Conservation (phyloP, 2,888 invertebrate species). For the Drosophila macrothrix region DNA sequence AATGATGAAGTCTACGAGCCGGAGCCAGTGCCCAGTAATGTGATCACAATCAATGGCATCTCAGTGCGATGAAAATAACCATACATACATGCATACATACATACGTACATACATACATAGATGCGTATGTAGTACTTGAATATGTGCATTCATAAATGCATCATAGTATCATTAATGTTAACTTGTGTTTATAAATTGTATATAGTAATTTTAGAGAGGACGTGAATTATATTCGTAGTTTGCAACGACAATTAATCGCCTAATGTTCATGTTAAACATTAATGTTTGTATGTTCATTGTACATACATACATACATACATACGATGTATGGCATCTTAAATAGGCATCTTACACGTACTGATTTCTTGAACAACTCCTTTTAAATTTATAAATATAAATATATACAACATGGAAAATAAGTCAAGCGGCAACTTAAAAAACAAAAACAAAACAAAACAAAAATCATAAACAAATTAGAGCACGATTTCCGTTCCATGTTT, state of each 20-base stretch:
- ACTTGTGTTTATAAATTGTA: slow-evolving; percentile 57
- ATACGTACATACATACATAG: slow-evolving; percentile 1
- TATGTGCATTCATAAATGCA: slow-evolving; percentile 1
- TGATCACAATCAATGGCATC: slow-evolving; percentile 95
- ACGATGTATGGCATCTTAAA: neutral
- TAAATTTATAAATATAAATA: neutral
- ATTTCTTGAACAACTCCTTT: slow-evolving; percentile 24
- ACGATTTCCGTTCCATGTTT: slow-evolving; percentile 56
- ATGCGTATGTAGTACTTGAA: neutral
- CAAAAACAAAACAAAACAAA: slow-evolving; percentile 1
- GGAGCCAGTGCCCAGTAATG: slow-evolving; percentile 85
- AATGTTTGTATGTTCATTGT: slow-evolving; percentile 6
- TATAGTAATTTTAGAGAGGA: slow-evolving; percentile 47
- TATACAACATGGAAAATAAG: slow-evolving; percentile 30
- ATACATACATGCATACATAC: slow-evolving; percentile 4
- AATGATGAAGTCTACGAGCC: slow-evolving; percentile 87
- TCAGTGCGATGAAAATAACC: slow-evolving; percentile 88
- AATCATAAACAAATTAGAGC: slow-evolving; percentile 38
- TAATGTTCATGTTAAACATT: slow-evolving; percentile 6
- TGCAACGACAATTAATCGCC: slow-evolving; percentile 14
- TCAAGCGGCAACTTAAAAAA: slow-evolving; percentile 17
- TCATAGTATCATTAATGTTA: slow-evolving; percentile 30
- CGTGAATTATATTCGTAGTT: slow-evolving; percentile 36
- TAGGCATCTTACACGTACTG: slow-evolving; percentile 33
- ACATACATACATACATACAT: neutral